Evolutionary conservation across 2,113 vertebrate genomes (phyloP).

Genomic region (Pelmatolapia mariae): DNA sequence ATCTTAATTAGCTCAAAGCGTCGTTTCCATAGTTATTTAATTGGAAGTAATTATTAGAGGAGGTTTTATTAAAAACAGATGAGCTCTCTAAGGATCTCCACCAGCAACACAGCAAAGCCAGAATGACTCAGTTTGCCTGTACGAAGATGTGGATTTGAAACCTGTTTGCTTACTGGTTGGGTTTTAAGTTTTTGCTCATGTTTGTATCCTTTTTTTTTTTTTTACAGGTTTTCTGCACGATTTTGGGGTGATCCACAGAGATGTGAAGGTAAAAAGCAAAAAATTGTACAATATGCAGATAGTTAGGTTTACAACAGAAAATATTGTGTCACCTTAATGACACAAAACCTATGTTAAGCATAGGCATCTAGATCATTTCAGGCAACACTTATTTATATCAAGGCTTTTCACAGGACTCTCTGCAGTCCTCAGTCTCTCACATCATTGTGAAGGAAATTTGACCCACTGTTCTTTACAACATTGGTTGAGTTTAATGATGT

Average conservation of each 20-base stretch:
- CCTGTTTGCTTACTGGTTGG: background rate
- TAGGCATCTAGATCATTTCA: background rate
- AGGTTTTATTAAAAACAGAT: slow-evolving; percentile 1
- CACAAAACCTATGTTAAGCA: background rate
- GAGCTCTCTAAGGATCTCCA: background rate
- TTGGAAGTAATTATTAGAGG: background rate
- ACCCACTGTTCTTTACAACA: background rate
- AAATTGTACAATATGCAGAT: background rate
- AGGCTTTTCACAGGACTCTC: background rate
- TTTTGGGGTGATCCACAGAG: slow-evolving; percentile 89
- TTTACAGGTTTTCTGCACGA: slow-evolving; percentile 87
- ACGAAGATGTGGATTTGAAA: background rate
- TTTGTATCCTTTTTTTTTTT: background rate
- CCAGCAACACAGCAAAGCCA: background rate
- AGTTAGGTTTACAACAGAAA: background rate
- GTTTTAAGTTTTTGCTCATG: background rate
- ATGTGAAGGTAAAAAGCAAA: slow-evolving; percentile 80
- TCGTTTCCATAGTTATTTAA: background rate
- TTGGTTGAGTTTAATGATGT: background rate
- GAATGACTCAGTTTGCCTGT: background rate
- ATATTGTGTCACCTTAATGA: background rate
- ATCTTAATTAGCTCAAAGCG: background rate
- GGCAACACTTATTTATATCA: background rate
- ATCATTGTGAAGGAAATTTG: background rate
- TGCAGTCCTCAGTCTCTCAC: background rate